These are phyloP conservation scores for Argyrosomus regius DNA, from an alignment of 2,797 vertebrate species.

Conservation along the genomic window DNA sequence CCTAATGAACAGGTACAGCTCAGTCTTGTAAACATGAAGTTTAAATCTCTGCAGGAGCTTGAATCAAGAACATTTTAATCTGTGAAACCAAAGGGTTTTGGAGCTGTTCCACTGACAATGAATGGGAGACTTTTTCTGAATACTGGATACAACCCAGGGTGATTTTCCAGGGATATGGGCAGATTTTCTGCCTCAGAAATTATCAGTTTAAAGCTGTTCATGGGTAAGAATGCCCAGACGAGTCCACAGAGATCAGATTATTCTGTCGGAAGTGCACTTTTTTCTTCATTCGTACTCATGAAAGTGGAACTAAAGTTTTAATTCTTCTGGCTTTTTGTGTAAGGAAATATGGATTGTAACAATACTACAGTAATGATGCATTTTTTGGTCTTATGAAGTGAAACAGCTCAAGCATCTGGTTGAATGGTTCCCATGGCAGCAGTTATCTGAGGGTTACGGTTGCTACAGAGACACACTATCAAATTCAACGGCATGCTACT, in stretches of 20 bases:
- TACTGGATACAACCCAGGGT: slow-evolving; percentile 46
- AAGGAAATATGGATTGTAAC: neutral
- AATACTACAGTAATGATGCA: neutral
- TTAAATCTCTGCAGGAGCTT: slow-evolving; percentile 33
- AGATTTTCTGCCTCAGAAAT: slow-evolving; percentile 66
- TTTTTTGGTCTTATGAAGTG: neutral
- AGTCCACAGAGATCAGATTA: slow-evolving; percentile 22
- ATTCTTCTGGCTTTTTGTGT: neutral
- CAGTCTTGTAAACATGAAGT: slow-evolving; percentile 23
- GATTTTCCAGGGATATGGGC: slow-evolving; percentile 64
- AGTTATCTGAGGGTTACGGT: neutral
- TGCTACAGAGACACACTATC: neutral
- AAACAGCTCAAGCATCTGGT: neutral
- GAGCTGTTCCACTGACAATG: slow-evolving; percentile 51
- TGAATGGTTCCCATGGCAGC: neutral
- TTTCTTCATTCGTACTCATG: neutral
- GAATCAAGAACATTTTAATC: slow-evolving; percentile 54
- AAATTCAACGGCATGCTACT: neutral
- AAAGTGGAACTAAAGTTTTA: neutral
- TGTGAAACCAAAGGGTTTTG: slow-evolving; percentile 35
- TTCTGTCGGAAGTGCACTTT: neutral
- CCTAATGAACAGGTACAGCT: slow-evolving; percentile 17
- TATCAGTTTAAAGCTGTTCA: slow-evolving; percentile 41
- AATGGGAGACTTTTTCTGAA: slow-evolving; percentile 63
- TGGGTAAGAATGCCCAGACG: slow-evolving; percentile 26